phyloP scores from a whole-genome alignment of 1,140 invertebrate species.

The Conus ventricosus region DNA sequence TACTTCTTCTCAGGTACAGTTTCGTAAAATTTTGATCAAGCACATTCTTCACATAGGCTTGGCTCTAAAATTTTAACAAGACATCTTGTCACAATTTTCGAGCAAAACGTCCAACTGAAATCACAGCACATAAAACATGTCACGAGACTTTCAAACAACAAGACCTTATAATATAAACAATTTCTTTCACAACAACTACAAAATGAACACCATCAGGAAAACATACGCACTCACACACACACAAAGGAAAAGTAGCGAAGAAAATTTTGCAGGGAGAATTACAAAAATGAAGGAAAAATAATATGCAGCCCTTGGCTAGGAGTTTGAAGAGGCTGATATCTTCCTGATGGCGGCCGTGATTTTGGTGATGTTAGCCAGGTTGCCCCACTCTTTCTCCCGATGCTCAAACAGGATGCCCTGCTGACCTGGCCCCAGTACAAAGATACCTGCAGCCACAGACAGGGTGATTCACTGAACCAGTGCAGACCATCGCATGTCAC shows the following conservation, averaged over 20 bases:
- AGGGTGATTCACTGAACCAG: neutral
- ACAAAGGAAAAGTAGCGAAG: neutral
- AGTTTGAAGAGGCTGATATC: constrained; percentile 17
- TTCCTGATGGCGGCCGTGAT: constrained; percentile 54
- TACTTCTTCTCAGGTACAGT: too few species aligned
- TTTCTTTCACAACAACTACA: neutral
- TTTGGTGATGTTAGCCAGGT: constrained; percentile 64
- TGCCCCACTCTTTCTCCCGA: constrained; percentile 72
- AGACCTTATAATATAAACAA: neutral
- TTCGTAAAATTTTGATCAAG: too few species aligned
- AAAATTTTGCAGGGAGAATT: neutral
- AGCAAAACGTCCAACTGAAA: too few species aligned
- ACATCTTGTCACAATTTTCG: too few species aligned
- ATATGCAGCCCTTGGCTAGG: neutral
- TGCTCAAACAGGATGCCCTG: constrained; percentile 73
- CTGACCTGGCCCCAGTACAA: constrained; percentile 71
- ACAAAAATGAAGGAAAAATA: neutral
- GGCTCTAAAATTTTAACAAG: too few species aligned
- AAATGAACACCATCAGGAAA: neutral
- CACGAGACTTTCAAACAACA: too few species aligned
- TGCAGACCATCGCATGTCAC: neutral
- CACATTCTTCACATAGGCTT: too few species aligned
- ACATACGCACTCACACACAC: neutral
- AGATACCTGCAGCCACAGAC: constrained; percentile 66
- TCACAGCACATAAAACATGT: too few species aligned